Evolutionary conservation across 1,140 invertebrate species (phyloP).

Genomic region (Rhizoglyphus robini): DNA sequence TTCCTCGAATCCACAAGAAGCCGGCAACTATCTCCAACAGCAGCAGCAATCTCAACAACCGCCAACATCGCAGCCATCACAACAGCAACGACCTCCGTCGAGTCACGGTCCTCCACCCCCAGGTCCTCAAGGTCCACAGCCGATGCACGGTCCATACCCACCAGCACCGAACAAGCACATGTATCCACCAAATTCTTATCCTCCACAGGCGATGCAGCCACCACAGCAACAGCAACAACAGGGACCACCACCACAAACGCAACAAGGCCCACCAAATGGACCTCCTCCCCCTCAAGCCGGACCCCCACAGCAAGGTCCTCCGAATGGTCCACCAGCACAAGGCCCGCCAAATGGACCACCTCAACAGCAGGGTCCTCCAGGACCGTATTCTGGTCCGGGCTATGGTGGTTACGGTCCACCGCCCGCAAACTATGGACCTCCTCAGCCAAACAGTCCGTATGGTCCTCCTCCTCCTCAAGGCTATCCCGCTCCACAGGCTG

Average conservation of each 20-base stretch:
- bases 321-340: background rate
- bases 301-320: background rate
- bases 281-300: background rate
- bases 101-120: background rate
- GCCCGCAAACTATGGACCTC: background rate
- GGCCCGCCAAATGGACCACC: background rate
- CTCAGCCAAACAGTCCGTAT: background rate
- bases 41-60: background rate
- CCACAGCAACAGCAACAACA: slow-evolving; percentile 1
- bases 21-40: background rate
- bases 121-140: too few relatives aligned
- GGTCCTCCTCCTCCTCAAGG: slow-evolving; percentile 9
- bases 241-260: background rate
- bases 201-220: background rate
- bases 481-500: background rate
- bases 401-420: background rate
- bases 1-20: background rate
- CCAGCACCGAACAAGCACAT: background rate
- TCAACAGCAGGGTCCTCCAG: background rate
- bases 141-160: background rate
- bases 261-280: background rate
- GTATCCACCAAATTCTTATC: background rate
- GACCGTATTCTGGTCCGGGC: background rate
- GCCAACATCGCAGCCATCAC: background rate
- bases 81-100: background rate